phyloP scores from a whole-genome alignment of 2,113 vertebrate species.

The Columba livia region DNA sequence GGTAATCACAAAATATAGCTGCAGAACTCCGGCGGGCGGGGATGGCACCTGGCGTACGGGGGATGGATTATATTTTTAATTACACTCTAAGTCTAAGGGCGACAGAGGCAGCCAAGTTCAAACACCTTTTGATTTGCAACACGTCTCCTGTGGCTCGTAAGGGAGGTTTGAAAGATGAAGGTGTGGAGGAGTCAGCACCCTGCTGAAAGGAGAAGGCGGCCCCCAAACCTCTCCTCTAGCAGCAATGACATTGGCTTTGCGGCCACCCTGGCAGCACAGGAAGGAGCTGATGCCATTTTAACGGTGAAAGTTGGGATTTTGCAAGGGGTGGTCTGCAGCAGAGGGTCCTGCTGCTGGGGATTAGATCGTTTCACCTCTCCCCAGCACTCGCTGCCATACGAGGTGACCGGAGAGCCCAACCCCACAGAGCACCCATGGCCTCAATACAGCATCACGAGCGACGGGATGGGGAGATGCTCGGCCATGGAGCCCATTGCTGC shows the following conservation, averaged over 20 bases:
- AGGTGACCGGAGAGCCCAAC: background rate
- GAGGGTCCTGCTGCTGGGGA: background rate
- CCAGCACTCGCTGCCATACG: fast-evolving
- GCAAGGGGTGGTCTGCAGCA: background rate
- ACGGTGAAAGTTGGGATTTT: background rate
- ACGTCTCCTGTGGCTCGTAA: background rate
- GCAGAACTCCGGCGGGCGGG: background rate
- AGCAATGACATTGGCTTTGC: fast-evolving
- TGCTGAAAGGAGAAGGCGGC: fast-evolving
- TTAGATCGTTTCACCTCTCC: background rate
- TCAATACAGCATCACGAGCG: fast-evolving
- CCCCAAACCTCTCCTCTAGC: background rate
- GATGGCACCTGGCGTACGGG: background rate
- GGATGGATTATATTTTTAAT: background rate
- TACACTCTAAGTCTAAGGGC: background rate
- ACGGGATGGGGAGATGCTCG: fast-evolving
- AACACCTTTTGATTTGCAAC: background rate
- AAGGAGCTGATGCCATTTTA: background rate
- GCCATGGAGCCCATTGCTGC: background rate
- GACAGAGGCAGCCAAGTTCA: background rate
- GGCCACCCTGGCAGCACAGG: background rate
- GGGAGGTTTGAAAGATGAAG: background rate
- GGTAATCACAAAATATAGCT: background rate
- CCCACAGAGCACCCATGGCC: fast-evolving
- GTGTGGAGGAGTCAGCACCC: background rate